Evolutionary conservation across 1,140 invertebrate genomes (phyloP), one percentile per base, ranked within the genome.

Genomic region (Drosophila neocordata): DNA sequence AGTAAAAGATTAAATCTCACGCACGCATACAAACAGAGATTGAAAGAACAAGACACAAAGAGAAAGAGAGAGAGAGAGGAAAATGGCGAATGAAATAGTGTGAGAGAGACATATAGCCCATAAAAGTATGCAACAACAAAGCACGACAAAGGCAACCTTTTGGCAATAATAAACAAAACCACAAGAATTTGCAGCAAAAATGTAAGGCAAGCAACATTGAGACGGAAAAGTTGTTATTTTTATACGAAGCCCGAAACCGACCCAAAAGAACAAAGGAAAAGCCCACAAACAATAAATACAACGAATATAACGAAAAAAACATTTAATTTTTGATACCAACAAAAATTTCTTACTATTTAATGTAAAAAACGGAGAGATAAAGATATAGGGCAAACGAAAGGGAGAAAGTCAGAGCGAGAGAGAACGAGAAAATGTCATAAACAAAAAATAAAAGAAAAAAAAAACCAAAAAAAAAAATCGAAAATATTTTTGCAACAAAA

Each of bases 401-500:
- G 18, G 8, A 8, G 13, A 18, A 1, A 20, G 15, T 15, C n/a
- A 7, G 24, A 34, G 7, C 31, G 22, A 4, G 27, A 56, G 24
- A 68, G 71, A 56, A 61, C 74, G 52, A 22, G 62, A 63, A 55
- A 66, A 51, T 44, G 7, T 52, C 34, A 64, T 38, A 38, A 74
- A 27, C 31, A 22, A 37, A 20, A 57, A 57, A 18, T 12, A 60
- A 64, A 37, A 35, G 20, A 24, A 76, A 58, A 65, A 65, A 75
- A 59, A 71, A 69, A 69, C 69, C 22, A 34, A 48, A 38, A 72
- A 34, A 24, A 35, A 18, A 65, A 73, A 69, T 55, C 51, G 69
- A 61, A 87, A 75, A 71, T 78, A 72, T 74, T 85, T 87, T 85
- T 85, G 74, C 67, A 62, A 61, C 12, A 59, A 20, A 48, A 58